Percentiles rank a stretch among this genome's conserved stretches.
phyloP scores from a whole-genome alignment of 1,140 invertebrate genomes.

The Uloborus diversus region DNA sequence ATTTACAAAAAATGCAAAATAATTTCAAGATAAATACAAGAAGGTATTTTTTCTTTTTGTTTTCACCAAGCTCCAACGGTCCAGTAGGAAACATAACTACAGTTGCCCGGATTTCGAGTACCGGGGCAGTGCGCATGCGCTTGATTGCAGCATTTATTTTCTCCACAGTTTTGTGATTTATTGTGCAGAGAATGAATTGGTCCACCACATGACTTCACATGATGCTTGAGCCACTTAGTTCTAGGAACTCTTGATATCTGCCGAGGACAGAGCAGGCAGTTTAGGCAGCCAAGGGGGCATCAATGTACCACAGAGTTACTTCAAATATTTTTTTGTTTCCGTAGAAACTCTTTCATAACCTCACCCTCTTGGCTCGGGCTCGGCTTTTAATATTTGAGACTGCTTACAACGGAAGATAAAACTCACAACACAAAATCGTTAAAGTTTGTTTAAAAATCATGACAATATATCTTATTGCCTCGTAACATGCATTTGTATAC shows the following conservation, averaged over 20 bases:
- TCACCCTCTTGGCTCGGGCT: conserved; percentile 50
- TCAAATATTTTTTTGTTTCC: conserved; percentile 10
- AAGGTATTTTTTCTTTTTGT: background rate
- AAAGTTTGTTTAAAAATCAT: conserved; percentile 31
- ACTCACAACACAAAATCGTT: conserved; percentile 8
- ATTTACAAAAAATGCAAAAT: conserved; percentile 40
- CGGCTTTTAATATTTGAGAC: too few species aligned
- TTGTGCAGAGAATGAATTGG: conserved; percentile 33
- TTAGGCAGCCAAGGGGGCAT: conserved; percentile 47
- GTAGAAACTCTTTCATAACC: conserved; percentile 30
- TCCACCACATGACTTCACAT: conserved; percentile 36
- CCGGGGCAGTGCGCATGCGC: conserved; percentile 8
- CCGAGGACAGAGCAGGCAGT: conserved; percentile 47
- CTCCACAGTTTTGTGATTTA: conserved; percentile 5
- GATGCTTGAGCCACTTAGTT: conserved; percentile 48
- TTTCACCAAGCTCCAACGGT: conserved; percentile 23
- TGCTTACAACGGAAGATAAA: background rate
- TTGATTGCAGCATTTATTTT: conserved; percentile 31
- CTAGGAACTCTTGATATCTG: conserved; percentile 53
- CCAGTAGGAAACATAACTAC: conserved; percentile 38
- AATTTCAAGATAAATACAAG: conserved; percentile 6
- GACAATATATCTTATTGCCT: conserved; percentile 25
- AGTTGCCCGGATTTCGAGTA: conserved; percentile 10
- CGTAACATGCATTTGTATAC: background rate
- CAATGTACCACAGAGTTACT: background rate